Evolutionary conservation across 2,113 vertebrate genomes (phyloP).

Genomic region (Falcunculus frontatus): DNA sequence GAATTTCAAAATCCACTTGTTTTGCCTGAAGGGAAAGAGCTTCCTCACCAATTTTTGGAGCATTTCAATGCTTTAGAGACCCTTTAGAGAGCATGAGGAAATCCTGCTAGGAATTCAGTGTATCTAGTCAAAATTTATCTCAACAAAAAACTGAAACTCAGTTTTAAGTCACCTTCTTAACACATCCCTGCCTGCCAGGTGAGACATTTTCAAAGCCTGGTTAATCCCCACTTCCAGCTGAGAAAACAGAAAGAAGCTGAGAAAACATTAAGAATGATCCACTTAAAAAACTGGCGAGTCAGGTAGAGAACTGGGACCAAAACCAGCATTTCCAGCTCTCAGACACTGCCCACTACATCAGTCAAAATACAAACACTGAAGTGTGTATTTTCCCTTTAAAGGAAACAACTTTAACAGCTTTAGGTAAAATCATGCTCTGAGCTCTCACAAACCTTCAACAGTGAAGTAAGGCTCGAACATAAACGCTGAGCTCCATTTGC

Average conservation of each 20-base stretch:
- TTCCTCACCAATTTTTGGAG: neutral
- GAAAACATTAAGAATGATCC: neutral
- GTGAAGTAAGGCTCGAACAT: neutral
- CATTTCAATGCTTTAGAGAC: neutral
- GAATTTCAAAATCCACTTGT: neutral
- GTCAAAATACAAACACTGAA: neutral
- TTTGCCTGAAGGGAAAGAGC: neutral
- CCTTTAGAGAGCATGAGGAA: neutral
- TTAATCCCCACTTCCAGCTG: neutral
- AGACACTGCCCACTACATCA: neutral
- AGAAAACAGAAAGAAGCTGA: neutral
- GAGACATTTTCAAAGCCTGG: neutral
- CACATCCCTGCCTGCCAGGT: neutral
- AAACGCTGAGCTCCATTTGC: neutral
- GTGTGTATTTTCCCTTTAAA: neutral
- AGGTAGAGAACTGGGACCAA: neutral
- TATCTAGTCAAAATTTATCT: neutral
- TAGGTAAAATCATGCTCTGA: neutral
- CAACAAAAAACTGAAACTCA: neutral
- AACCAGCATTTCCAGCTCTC: neutral
- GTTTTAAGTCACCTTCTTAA: neutral
- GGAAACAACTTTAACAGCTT: neutral
- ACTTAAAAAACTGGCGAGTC: neutral
- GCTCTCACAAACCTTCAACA: neutral
- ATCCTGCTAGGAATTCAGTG: neutral